Evolutionary conservation across 2,113 vertebrate genomes (phyloP).

Genomic region (Salvelinus namaycush): DNA sequence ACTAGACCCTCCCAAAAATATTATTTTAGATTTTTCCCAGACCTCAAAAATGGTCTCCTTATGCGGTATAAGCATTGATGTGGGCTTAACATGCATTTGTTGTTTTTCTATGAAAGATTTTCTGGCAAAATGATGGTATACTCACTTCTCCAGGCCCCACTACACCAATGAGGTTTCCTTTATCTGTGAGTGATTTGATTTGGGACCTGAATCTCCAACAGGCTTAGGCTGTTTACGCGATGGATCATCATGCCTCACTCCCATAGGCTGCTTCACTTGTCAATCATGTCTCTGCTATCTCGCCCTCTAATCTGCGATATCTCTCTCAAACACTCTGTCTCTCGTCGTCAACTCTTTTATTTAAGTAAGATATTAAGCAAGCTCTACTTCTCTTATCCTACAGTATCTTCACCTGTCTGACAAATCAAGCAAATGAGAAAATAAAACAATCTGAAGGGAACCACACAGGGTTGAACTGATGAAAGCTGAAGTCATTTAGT

Average conservation of each 20-base stretch:
- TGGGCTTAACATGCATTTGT: too few relatives aligned
- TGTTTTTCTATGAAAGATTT: too few relatives aligned
- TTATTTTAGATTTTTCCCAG: too few relatives aligned
- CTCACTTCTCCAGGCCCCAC: too few relatives aligned
- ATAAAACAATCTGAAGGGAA: constrained; percentile 16
- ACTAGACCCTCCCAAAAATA: too few relatives aligned
- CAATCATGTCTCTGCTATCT: constrained; percentile 7
- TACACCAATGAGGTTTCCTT: too few relatives aligned
- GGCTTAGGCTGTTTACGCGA: not conserved
- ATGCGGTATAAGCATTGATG: too few relatives aligned
- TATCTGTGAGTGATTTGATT: too few relatives aligned
- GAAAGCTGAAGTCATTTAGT: constrained; percentile 67
- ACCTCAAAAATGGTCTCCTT: too few relatives aligned
- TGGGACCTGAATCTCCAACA: too few relatives aligned
- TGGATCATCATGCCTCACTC: constrained; percentile 24
- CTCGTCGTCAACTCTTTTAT: constrained; percentile 48
- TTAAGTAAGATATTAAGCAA: constrained; percentile 44
- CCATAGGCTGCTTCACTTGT: constrained; percentile 26
- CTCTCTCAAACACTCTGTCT: constrained; percentile 3
- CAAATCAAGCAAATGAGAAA: constrained; percentile 13
- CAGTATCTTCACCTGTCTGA: constrained; percentile 37
- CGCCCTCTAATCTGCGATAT: constrained; percentile 12
- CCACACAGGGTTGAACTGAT: constrained; percentile 40
- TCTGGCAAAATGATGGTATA: too few relatives aligned
- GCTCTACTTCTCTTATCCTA: constrained; percentile 35